Evolutionary conservation across 2,797 vertebrate genomes (phyloP).

Genomic region (Chaunax sp.): DNA sequence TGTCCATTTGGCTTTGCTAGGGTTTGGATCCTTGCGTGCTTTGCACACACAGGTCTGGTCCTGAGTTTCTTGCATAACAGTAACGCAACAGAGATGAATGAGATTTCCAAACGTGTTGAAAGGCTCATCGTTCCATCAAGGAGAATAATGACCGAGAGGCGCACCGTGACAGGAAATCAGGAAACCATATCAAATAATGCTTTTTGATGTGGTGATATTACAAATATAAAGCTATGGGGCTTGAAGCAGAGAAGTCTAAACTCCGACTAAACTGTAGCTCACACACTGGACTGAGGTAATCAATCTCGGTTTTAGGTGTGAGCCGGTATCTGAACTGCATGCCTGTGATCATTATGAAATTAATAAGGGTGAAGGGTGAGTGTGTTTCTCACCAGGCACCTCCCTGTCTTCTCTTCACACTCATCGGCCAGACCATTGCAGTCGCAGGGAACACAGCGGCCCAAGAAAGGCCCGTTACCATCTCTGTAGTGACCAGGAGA

Average conservation of each 20-base stretch:
- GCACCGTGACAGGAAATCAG: background rate
- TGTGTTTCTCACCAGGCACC: constrained; percentile 88
- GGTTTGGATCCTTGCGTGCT: constrained; percentile 26
- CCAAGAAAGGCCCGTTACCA: constrained; percentile 69
- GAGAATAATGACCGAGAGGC: constrained; percentile 1
- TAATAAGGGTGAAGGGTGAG: background rate
- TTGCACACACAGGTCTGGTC: constrained; percentile 57
- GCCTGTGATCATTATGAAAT: constrained; percentile 10
- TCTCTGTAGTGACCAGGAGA: constrained; percentile 89
- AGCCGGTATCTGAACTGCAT: constrained; percentile 1
- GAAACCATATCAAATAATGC: constrained; percentile 2
- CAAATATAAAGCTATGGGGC: background rate
- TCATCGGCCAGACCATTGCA: constrained; percentile 89
- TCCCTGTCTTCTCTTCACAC: constrained; percentile 90
- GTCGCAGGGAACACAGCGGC: constrained; percentile 88
- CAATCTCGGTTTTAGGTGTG: constrained; percentile 4
- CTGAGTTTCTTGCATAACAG: constrained; percentile 63
- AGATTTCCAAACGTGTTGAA: constrained; percentile 34
- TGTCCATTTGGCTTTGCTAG: constrained; percentile 40
- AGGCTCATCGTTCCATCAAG: constrained; percentile 11
- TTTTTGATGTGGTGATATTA: constrained; percentile 10
- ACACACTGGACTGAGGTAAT: constrained; percentile 12
- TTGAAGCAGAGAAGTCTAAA: constrained; percentile 31
- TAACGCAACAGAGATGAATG: constrained; percentile 19
- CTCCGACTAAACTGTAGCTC: constrained; percentile 37